Conservation (phyloP, 35 echinoderm and acorn worm species). For the Lytechinus variegatus region DNA sequence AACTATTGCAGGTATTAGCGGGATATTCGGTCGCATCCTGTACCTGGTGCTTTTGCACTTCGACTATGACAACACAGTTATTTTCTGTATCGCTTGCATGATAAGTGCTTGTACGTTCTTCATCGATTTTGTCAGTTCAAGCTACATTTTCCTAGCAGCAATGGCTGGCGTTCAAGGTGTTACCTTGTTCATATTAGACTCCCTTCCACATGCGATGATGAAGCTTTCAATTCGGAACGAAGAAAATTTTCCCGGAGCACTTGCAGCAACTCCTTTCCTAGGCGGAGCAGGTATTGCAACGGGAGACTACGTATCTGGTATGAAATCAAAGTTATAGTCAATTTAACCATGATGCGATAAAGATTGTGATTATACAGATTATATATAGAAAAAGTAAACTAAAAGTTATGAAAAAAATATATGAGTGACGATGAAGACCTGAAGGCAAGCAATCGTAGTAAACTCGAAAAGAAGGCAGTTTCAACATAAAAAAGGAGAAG, state of each 20-base stretch:
- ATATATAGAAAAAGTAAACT: no score
- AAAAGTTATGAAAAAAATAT: no score
- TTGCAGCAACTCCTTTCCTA: background rate
- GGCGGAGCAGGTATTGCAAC: background rate
- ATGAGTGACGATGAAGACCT: no score
- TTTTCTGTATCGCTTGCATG: background rate
- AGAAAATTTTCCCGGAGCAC: background rate
- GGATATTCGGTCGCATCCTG: background rate
- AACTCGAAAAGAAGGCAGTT: no score
- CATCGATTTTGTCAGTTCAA: background rate
- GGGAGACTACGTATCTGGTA: background rate
- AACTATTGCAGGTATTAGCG: background rate
- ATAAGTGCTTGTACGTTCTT: background rate
- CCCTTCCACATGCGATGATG: background rate
- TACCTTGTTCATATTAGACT: background rate
- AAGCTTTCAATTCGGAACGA: background rate
- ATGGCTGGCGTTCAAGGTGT: background rate
- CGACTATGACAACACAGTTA: background rate
- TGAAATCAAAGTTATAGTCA: background rate
- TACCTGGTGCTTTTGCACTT: background rate
- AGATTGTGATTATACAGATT: no score
- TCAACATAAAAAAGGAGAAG: no score
- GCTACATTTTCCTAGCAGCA: background rate
- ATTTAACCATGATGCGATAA: no score
- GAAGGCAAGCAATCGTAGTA: no score